Base-by-base conservation (phyloP, 2,888 invertebrate species). In the Cheilosia grossa region DNA sequence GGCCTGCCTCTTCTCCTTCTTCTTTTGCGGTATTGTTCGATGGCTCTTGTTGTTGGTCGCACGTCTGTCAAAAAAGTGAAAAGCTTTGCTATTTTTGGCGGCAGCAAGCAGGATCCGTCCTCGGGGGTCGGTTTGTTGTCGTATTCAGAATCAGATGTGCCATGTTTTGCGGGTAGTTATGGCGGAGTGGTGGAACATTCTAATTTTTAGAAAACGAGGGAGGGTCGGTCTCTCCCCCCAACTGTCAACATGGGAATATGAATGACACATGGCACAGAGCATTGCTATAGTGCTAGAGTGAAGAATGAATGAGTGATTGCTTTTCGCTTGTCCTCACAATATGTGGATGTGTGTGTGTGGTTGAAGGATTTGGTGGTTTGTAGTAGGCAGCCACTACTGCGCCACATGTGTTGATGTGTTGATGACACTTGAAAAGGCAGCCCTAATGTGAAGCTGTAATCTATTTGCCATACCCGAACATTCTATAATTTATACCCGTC, bases 291-390 rank as follows among this genome's bases (percentile, higher is more conserved):
- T 7, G 37, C 40, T 37, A 1, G 61, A 33, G 24, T 49, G 58
- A 64, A 53, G 69, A 66, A 72, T 73, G 66, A 85, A 85, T 85
- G 85, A 85, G 81, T 81, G 85, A 85, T 85, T 85, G 81, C 77
- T 81, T 85, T 85, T 64, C 44, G 75, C 37, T 77, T 81, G 81
- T 72, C 64, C 85, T 79, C 51, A 72, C 47, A 9, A 21, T 58
- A 37, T 66, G 56, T 64, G 27, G 30, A 6, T 61, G 3, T 66
- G 47, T 33, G 42, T 42, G 42, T 15, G 33, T 10, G 30, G n/a
- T 2, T 58, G 64, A n/a, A n/a, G 27, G 13, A 37, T 27, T 15
- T 7, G 4, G 9, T 47, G 3, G n/a, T 4, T 42, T 21, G 27
- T 37, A 44, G 49, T 69, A 58, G 61, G 63, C 63, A 78, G 51